phyloP scores from a whole-genome alignment of 2,113 vertebrate genomes.

The Saguinus midas region DNA sequence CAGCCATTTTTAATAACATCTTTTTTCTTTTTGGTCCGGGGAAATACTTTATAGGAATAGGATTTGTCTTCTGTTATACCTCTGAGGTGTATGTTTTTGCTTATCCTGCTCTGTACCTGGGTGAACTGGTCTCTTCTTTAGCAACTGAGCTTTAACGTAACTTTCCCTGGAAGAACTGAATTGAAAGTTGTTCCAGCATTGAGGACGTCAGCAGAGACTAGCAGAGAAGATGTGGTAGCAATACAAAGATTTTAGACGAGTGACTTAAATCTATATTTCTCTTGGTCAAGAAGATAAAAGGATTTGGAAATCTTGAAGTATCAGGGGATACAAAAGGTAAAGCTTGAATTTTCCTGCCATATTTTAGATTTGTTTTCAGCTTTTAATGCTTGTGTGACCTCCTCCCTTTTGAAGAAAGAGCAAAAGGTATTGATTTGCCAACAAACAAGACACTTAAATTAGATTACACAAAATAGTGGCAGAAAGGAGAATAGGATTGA shows the following conservation, averaged over 20 bases:
- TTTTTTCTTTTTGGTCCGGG: neutral
- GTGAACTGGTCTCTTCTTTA: neutral
- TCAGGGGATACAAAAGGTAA: neutral
- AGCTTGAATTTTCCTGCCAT: neutral
- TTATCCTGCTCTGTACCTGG: neutral
- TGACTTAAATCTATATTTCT: neutral
- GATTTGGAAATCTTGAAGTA: neutral
- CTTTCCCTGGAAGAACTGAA: neutral
- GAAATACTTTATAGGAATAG: neutral
- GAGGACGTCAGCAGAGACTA: neutral
- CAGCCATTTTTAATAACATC: neutral
- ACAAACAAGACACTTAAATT: neutral
- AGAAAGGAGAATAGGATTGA: neutral
- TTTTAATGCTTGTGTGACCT: neutral
- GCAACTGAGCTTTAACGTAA: neutral
- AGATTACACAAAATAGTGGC: neutral
- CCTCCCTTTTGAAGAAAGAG: neutral
- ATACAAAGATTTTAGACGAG: neutral
- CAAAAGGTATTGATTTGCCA: neutral
- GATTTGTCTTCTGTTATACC: neutral
- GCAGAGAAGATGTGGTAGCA: neutral
- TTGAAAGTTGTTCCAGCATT: neutral
- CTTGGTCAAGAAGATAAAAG: neutral
- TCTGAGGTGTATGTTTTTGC: neutral
- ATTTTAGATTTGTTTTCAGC: neutral